phyloP scores from a whole-genome alignment of 2,797 vertebrate species.

The Muscicapa comitata region DNA sequence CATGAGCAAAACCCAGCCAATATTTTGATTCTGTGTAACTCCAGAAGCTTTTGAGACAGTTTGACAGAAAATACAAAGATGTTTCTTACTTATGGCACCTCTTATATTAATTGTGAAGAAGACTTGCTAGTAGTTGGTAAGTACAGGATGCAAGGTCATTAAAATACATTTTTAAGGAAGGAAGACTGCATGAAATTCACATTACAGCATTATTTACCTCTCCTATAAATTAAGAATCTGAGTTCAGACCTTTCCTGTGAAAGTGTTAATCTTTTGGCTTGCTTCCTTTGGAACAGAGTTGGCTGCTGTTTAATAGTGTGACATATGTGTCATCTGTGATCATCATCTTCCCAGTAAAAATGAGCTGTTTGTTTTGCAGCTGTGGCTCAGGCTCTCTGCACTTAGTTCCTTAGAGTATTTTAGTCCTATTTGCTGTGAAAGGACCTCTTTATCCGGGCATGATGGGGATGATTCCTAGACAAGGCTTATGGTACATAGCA shows the following conservation, averaged over 20 bases:
- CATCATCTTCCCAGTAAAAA: background rate
- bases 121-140: background rate
- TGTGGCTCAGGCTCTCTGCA: background rate
- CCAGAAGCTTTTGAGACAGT: background rate
- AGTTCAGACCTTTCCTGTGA: background rate
- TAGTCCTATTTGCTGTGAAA: background rate
- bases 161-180: background rate
- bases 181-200: background rate
- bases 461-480: background rate
- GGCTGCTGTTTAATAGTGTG: background rate
- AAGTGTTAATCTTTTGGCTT: background rate
- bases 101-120: background rate
- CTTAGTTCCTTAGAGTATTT: background rate
- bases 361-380: background rate
- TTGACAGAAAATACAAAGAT: background rate
- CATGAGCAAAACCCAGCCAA: background rate
- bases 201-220: background rate
- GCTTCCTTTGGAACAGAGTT: background rate
- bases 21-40: background rate
- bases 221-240: background rate
- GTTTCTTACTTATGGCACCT: background rate
- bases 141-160: background rate
- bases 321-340: background rate
- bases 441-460: background rate
- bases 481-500: rapidly evolving